phyloP scores from a whole-genome alignment of 2,113 vertebrate species.

The Seriola aureovittata region DNA sequence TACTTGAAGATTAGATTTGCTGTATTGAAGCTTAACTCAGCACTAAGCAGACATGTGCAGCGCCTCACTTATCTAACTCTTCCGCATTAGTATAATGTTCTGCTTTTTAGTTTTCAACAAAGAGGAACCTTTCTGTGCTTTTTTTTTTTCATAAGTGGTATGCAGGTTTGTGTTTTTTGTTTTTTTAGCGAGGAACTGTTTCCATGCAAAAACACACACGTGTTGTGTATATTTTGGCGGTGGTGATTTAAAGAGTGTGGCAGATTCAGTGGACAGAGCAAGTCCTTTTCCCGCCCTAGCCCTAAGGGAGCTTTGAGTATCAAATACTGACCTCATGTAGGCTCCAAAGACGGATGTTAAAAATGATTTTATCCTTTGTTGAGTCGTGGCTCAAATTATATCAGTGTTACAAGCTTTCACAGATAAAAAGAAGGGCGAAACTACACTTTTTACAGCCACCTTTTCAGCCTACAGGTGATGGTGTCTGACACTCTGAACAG shows the following conservation, averaged over 20 bases:
- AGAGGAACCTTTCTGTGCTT: background rate
- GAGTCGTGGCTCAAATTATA: background rate
- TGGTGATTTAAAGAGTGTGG: constrained; percentile 2
- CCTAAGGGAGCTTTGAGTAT: background rate
- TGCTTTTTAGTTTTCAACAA: background rate
- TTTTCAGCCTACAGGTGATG: constrained; percentile 16
- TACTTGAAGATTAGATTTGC: background rate
- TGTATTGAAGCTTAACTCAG: constrained; percentile 24
- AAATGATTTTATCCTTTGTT: background rate
- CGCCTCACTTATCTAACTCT: background rate
- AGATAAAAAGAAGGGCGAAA: background rate
- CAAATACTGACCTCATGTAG: background rate
- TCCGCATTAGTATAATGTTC: background rate
- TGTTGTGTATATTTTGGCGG: background rate
- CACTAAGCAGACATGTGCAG: constrained; percentile 19
- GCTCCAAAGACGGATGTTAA: constrained; percentile 9
- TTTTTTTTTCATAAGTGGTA: constrained; percentile 28
- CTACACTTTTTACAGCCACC: background rate
- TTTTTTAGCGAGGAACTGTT: background rate
- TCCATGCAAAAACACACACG: background rate
- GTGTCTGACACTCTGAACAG: background rate
- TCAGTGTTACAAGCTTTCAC: background rate
- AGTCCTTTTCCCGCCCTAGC: background rate
- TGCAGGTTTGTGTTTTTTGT: background rate
- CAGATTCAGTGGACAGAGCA: background rate